phyloP scores from a whole-genome alignment of 2,888 invertebrate species.

The Chrysotoxum bicinctum region DNA sequence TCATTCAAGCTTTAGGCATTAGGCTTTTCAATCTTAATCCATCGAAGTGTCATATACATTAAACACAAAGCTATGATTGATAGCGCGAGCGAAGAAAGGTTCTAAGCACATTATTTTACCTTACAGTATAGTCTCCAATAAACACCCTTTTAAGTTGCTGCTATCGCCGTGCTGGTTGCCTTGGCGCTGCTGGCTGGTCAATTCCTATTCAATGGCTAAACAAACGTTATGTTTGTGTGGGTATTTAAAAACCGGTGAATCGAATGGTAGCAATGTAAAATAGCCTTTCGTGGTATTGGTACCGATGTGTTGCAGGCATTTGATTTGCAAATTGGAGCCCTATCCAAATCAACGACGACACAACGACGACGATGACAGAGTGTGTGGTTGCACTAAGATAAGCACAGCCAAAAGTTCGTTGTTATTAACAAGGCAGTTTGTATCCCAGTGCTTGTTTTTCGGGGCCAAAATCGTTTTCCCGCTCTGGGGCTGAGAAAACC shows the following conservation, averaged over 20 bases:
- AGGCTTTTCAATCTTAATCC: too few species aligned
- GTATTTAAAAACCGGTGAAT: background rate
- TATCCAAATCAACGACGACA: slow-evolving; percentile 8
- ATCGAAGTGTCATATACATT: too few species aligned
- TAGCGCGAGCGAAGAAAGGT: too few species aligned
- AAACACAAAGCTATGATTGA: too few species aligned
- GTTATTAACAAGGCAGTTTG: slow-evolving; percentile 47
- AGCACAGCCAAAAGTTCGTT: slow-evolving; percentile 43
- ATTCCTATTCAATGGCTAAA: background rate
- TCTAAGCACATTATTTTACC: too few species aligned
- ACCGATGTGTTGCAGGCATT: background rate
- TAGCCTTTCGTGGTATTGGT: background rate
- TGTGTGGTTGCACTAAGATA: slow-evolving; percentile 69
- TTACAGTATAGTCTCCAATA: too few species aligned
- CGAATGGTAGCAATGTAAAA: background rate
- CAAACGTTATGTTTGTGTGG: background rate
- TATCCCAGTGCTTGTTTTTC: slow-evolving; percentile 1
- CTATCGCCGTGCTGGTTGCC: too few species aligned
- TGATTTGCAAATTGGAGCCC: slow-evolving; percentile 2
- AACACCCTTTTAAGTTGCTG: too few species aligned
- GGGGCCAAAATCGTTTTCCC: background rate
- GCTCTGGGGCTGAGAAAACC: slow-evolving; percentile 53
- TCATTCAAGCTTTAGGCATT: too few species aligned
- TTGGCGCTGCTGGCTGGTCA: background rate
- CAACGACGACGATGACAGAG: background rate